Base-by-base conservation (phyloP, 2,797 vertebrate genomes). In the Parotocinclus haroldoi region DNA sequence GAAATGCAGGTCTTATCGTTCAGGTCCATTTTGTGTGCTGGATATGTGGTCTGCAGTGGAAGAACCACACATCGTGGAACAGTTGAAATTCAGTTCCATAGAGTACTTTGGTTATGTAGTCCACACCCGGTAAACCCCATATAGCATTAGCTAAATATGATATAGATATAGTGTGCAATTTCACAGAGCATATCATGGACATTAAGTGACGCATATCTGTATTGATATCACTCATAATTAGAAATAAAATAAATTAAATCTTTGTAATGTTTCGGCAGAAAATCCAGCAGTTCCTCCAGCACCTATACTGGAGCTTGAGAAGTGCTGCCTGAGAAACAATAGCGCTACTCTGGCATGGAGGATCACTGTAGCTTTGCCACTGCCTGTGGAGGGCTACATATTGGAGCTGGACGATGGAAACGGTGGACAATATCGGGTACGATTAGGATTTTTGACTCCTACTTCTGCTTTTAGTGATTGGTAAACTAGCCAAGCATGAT, bases 371-470 rank as follows among this genome's bases (percentile, higher is more conserved):
- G 88, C 92, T 71, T 83, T 83, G 13, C 83, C 83, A 58, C 92
- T 84, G 77, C 89, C 90, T 0, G 92, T 96, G 1, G 96, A 99
- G n/a, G 97, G 95, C 69, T 99, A 98, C 78, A 92, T 99, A 77
- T 88, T 99, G 83, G 97, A 99, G 84, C 91, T 99, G 72, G 96
- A 99, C 7, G 96, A 99, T 1, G 97, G 97, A 72, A 95, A 94
- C 0, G 94, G 95, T 7, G 97, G 97, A 14, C 94, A 95, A 79
- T 99, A 96, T 83, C 90, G 95, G 92, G 97, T 99, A 71, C 81
- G 93, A 75, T 0, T 5, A 6, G 45, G 45, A 1, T 12, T n/a
- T 40, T 40, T 16, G 49, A 49, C 40, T 45, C n/a, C 44, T 37
- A 45, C n/a, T 40, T 13, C 18, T 61, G 40, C 11, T 46, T 46